These are phyloP conservation scores for Jaculus jaculus DNA, from an alignment of 2,113 vertebrate genomes.

Conservation along the genomic window DNA sequence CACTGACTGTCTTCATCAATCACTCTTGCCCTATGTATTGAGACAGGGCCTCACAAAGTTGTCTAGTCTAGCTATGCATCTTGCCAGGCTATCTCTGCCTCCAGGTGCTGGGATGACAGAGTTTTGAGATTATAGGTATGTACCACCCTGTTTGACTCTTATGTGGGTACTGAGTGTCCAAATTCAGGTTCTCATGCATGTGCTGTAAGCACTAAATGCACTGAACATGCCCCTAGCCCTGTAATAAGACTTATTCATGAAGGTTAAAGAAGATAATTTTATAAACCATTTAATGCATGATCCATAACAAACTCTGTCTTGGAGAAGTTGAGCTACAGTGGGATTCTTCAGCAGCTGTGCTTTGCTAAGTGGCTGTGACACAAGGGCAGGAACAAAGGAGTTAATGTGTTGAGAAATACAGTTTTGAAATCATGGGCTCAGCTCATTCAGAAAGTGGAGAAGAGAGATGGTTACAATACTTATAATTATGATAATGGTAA, in stretches of 20 bases:
- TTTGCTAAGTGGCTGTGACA: not conserved
- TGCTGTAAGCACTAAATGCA: no score
- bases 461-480: not conserved
- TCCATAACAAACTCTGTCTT: not conserved
- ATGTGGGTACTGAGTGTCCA: no score
- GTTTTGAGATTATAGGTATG: no score
- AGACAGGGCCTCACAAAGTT: no score
- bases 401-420: not conserved
- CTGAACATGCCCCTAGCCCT: no score
- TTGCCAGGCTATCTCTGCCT: no score
- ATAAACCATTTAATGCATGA: not conserved
- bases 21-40: no score
- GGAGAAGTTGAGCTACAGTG: not conserved
- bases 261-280: slow-evolving; percentile 26
- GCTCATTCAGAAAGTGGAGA: slow-evolving; percentile 4
- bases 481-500: not conserved
- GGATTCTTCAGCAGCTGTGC: not conserved
- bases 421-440: slow-evolving; percentile 40
- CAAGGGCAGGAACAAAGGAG: not conserved
- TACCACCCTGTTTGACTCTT: no score
- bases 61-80: no score
- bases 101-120: no score
- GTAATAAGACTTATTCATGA: not conserved
- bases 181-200: no score
- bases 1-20: no score